Base-by-base conservation (phyloP, 2,113 vertebrate genomes). In the Chloebia gouldiae region DNA sequence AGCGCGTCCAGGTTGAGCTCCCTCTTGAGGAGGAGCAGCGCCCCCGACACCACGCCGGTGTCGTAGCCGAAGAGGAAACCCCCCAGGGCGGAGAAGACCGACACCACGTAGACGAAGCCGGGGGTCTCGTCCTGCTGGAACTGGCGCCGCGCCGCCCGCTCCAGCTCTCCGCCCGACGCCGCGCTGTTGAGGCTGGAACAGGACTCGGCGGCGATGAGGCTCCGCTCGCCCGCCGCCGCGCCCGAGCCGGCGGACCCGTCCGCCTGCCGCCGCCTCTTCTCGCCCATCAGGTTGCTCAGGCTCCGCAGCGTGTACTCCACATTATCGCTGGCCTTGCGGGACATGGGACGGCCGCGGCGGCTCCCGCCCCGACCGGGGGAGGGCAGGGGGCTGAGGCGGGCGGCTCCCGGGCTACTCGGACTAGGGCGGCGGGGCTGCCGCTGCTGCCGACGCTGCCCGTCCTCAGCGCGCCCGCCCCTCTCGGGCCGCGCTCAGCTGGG, bases 1-100 rank as follows among this genome's bases (percentile, higher is more conserved):
- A 99, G 95, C 7, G 98, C 94, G 92, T 96, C 98, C 97, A 99
- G 97, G 95, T 98, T 98, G 97, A 99, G 98, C 98, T 99, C 98
- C 96, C 94, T 97, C 97, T 99, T 99, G 75, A 99, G 98, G 86
- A 99, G 98, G 88, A 99, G 98, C 98, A 99, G 99, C 7, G 99
- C 99, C 45, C 99, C 99, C 5, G 99, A 99, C 78, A 99, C 99
- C 95, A 99, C 99, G 17, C 99, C 99, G 12, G 99, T 99, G 97
- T 99, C 99, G 45, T 99, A 99, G 91, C 99, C 99, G 88, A 99
- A 99, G 50, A 99, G 98, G 85, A 99, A 99, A 71, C 99, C 99
- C 27, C 99, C 99, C 73, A 99, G 97, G 57, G 99, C 99, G 1
- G 99, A 99, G 98, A 99, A 99, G 45, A 97, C 97, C 3, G 97